These are phyloP conservation scores for Chauna torquata DNA, from an alignment of 2,113 vertebrate genomes.

Conservation along the genomic window DNA sequence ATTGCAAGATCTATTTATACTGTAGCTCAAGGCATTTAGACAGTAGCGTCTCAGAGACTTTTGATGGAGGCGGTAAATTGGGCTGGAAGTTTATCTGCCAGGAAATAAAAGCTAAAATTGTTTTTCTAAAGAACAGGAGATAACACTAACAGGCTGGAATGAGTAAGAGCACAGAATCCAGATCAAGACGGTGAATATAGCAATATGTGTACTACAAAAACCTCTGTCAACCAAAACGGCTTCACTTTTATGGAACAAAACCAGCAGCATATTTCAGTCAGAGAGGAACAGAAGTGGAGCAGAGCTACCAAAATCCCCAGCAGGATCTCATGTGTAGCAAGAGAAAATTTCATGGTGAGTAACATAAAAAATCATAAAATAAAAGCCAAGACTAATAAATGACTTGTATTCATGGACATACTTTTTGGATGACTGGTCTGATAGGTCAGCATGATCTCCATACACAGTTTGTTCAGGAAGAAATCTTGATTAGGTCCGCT, in stretches of 20 bases:
- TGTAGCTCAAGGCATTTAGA: conserved; percentile 21
- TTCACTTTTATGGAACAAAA: not conserved
- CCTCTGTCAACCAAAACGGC: not conserved
- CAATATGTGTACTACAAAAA: not conserved
- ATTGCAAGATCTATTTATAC: conserved; percentile 36
- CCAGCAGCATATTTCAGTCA: not conserved
- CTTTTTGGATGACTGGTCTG: conserved; percentile 18
- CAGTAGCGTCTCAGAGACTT: not conserved
- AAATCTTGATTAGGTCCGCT: conserved; percentile 17
- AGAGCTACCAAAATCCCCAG: conserved; percentile 38
- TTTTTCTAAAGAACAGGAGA: conserved; percentile 26
- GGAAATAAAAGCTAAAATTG: conserved; percentile 60
- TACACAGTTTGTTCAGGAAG: conserved; percentile 40
- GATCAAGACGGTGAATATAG: not conserved
- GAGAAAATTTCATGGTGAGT: not conserved
- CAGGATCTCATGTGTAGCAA: conserved; percentile 31
- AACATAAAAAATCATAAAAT: conserved; percentile 14
- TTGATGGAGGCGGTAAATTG: not conserved
- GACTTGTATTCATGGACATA: conserved; percentile 19
- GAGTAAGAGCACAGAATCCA: not conserved
- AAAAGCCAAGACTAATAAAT: conserved; percentile 56
- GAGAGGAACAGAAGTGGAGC: not conserved
- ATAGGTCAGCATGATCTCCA: conserved; percentile 5
- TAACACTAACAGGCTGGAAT: conserved; percentile 38
- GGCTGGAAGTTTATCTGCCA: conserved; percentile 28